Conservation (phyloP, 2,888 invertebrate species). For the Cataglyphis altisquamis region DNA sequence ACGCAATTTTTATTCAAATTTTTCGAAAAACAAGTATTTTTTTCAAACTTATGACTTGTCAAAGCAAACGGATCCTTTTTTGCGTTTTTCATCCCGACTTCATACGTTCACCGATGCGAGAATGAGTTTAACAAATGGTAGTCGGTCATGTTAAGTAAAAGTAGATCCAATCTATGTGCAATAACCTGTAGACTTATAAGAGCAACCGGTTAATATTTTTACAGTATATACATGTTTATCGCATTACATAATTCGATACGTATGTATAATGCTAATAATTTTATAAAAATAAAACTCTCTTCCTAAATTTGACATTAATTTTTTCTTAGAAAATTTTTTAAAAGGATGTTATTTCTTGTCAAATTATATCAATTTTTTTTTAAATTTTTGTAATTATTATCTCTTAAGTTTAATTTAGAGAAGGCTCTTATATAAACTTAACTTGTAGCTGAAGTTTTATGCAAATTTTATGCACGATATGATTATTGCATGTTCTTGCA, state of each 20-base stretch:
- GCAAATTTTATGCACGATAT: neutral
- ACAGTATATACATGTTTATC: neutral
- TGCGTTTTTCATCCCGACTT: neutral
- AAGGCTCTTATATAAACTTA: neutral
- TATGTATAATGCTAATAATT: neutral
- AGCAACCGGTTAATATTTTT: conserved; percentile 43
- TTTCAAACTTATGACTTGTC: neutral
- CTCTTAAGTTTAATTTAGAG: neutral
- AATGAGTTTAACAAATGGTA: neutral
- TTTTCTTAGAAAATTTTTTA: neutral
- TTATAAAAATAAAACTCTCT: neutral
- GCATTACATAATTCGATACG: conserved; percentile 3
- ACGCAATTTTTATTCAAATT: neutral
- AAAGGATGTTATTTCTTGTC: neutral
- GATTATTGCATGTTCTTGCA: neutral
- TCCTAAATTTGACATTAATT: neutral
- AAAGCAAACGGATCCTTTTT: neutral
- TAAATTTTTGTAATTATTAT: neutral
- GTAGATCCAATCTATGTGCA: neutral
- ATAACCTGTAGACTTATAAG: neutral
- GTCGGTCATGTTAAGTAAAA: conserved; percentile 36
- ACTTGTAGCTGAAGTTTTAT: neutral
- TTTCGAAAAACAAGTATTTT: neutral
- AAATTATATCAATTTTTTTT: neutral
- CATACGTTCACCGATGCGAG: conserved; percentile 6